Evolutionary conservation across 2,113 vertebrate genomes (phyloP), one percentile per base, ranked within the genome.

Genomic region (Antechinus stuartii): DNA sequence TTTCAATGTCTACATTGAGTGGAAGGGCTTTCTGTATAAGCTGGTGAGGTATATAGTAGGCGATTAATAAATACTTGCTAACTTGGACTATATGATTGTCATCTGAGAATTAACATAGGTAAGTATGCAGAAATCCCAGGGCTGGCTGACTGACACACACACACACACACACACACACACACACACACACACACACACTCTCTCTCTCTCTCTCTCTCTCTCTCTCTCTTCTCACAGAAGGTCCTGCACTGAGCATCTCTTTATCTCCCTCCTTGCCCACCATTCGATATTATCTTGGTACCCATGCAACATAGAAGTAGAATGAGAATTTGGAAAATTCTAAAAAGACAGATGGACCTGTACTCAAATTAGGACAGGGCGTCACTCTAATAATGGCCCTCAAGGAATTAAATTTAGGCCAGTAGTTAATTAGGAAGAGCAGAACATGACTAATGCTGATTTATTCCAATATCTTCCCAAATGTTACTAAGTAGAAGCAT

Each of bases 391-490:
- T 26, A 90, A 93, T 56, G 95, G 92, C 89, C 27, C 94, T 42
- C 55, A 84, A 96, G 54, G 25, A 89, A 91, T 56, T n/a, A 35
- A 50, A 84, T 68, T 47, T 23, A 90, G 46, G 90, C 16, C 56
- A 91, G 30, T 52, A 47, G 25, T 91, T 55, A 93, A 93, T 49
- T 84, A 90, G 14, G 54, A 95, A 95, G 54, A 91, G 54, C 46
- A 53, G 25, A 93, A 54, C 56, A 68, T 90, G 50, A 90, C 54
- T 91, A 89, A 94, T 0, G 1, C 49, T 93, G 50, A 56, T 89
- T 94, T 84, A 96, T 46, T 94, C 61, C 90, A 97, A 47, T 95
- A 54, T 89, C 35, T 94, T n/a, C 89, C 42, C 25, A 49, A 90
- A 90, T 16, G 27, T 25, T 25, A 90, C 49, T 90, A 47, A 91